Conservation (phyloP, 30 jellyfish, hydroid and myxozoan genomes). For the Turritopsis rubra region DNA sequence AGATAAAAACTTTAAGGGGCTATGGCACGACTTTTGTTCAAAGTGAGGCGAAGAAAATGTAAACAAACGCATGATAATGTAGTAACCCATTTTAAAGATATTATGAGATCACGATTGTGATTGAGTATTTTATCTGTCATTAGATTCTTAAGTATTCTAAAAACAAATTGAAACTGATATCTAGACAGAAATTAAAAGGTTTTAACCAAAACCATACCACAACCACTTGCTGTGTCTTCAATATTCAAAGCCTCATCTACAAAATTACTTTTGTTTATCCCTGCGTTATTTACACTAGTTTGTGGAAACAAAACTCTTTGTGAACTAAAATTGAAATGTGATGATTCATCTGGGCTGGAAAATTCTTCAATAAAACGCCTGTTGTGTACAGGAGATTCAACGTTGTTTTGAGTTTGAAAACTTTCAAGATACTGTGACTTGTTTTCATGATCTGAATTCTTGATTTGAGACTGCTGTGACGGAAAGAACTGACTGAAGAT, state of each 20-base stretch:
- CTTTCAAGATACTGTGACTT: neutral
- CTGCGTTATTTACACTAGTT: neutral
- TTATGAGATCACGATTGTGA: too few species aligned
- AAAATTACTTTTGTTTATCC: neutral
- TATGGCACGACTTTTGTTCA: too few species aligned
- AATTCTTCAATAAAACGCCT: neutral
- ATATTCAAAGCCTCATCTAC: neutral
- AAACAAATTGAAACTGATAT: too few species aligned
- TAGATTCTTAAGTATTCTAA: too few species aligned
- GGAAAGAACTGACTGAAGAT: constrained; percentile 1
- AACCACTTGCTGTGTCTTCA: neutral
- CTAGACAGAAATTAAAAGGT: too few species aligned
- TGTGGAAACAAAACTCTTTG: neutral
- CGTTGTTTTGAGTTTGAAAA: neutral
- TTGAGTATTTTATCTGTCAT: too few species aligned
- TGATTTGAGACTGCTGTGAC: neutral
- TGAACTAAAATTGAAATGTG: neutral
- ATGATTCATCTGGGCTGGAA: neutral
- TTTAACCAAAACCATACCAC: neutral
- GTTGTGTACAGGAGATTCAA: neutral
- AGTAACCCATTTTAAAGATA: too few species aligned
- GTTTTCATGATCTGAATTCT: neutral
- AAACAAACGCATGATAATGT: too few species aligned
- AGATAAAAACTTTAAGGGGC: too few species aligned
- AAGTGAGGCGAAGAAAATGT: too few species aligned